Evolutionary conservation across 2,888 invertebrate genomes (phyloP), one percentile per base, ranked within the genome.

Genomic region (Coremacera marginata): DNA sequence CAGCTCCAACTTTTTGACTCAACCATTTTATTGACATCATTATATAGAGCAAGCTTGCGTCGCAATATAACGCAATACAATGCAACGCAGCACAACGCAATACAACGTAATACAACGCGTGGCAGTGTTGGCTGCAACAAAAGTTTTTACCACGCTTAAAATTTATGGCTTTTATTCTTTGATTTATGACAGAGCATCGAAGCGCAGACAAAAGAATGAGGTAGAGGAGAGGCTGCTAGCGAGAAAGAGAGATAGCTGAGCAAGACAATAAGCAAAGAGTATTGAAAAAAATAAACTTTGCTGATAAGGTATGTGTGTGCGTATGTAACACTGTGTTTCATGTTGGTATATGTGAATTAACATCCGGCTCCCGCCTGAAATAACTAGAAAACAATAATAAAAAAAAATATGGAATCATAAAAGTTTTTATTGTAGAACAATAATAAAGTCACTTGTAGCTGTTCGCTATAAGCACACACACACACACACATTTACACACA

Each of bases 91-190:
- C 49, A 52, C 65, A 74, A 55, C 74, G 74, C 51, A 74, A 65
- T 52, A 55, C 34, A 49, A 49, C 49, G 49, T 19, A 62, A n/a
- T 25, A 16, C 8, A 16, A 57, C 31, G 44, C 60, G 16, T 11
- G 44, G 16, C 37, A 19, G 22, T 11, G 62, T 67, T 67, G 22
- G 74, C 9, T 65, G 65, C 37, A 74, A 22, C 65, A 65, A 65
- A 65, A 65, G 63, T 73, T 74, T 74, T 49, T 67, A 51, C 74
- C 37, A 25, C 74, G 67, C 52, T 74, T 55, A 9, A 62, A 74
- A 74, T 74, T 74, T 55, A 74, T 74, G 65, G 65, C 52, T 74
- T 65, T 74, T 74, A 65, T 74, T 74, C 65, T 44, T 44, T 74
- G 73, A 74, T 74, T 74, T 74, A 74, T 74, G 74, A 49, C 31